These are phyloP conservation scores for Azorinus chamasolen DNA, from an alignment of 2,888 invertebrate species.

Conservation along the genomic window DNA sequence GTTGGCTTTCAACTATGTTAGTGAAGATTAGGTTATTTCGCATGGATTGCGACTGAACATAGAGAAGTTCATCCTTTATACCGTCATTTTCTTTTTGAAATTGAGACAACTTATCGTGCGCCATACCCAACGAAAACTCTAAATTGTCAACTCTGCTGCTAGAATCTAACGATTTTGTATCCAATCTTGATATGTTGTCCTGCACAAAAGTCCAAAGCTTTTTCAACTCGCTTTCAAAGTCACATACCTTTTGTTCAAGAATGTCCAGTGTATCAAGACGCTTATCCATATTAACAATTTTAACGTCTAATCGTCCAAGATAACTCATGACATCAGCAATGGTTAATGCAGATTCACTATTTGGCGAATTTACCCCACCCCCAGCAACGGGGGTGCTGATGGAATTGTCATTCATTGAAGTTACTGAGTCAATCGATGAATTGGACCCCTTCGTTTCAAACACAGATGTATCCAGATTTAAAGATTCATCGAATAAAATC, in stretches of 20 bases:
- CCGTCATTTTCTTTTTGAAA: conserved; percentile 15
- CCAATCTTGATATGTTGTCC: conserved; percentile 4
- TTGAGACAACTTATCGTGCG: conserved; percentile 1
- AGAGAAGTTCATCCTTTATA: conserved; percentile 18
- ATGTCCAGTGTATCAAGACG: conserved; percentile 1
- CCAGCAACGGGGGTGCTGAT: too few relatives aligned
- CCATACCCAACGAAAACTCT: conserved; percentile 2
- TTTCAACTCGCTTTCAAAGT: conserved; percentile 4
- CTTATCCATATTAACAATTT: background rate
- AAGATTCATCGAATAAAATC: too few relatives aligned
- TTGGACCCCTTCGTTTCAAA: too few relatives aligned
- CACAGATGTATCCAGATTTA: too few relatives aligned
- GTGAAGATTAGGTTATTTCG: too few relatives aligned
- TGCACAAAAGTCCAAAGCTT: conserved; percentile 6
- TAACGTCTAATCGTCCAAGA: background rate
- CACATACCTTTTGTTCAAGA: conserved; percentile 8
- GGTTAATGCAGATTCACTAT: too few relatives aligned
- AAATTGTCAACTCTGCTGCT: conserved; percentile 5
- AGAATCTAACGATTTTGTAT: background rate
- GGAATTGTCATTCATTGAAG: too few relatives aligned
- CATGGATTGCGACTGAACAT: too few relatives aligned
- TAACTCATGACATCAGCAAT: conserved; percentile 6
- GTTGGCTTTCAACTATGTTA: conserved; percentile 14
- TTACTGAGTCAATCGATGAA: too few relatives aligned
- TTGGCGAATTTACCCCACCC: too few relatives aligned